Percentiles rank a stretch among this genome's conserved stretches.
These are phyloP conservation scores for Perizoma affinitatum DNA, from an alignment of 2,888 invertebrate genomes.

Conservation along the genomic window DNA sequence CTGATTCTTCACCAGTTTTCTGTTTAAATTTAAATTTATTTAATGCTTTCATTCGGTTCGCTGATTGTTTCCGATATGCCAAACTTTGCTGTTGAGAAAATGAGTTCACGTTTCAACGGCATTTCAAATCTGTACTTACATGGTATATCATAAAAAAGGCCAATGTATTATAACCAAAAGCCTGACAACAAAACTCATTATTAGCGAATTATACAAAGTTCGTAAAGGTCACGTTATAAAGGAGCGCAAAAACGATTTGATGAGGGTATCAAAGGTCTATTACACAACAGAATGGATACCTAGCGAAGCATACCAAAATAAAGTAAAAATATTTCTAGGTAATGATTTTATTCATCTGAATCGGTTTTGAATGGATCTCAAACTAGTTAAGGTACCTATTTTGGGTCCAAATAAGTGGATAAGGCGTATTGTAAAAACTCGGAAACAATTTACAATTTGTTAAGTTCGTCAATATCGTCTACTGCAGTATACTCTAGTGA, in stretches of 20 bases:
- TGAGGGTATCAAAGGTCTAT: conserved; percentile 35
- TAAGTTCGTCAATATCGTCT: no score
- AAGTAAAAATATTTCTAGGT: no score
- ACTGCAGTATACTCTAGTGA: no score
- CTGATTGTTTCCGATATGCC: conserved; percentile 45
- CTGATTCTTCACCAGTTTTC: conserved; percentile 29
- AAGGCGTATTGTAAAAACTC: no score
- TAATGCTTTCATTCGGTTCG: conserved; percentile 52
- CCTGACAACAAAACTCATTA: conserved; percentile 32
- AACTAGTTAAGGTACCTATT: no score
- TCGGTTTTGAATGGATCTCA: no score
- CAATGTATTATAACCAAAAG: conserved; percentile 15
- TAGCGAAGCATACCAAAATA: no score
- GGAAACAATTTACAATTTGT: no score
- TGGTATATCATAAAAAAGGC: conserved; percentile 13
- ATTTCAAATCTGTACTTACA: background rate
- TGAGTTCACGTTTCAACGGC: no score
- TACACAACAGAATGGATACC: background rate
- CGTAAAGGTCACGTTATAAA: conserved; percentile 32
- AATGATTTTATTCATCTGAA: no score
- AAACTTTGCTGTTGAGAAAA: background rate
- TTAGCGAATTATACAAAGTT: conserved; percentile 27
- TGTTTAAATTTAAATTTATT: conserved; percentile 76
- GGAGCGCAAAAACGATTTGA: conserved; percentile 38
- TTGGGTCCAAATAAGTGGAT: no score